Conservation (phyloP, 2,113 vertebrate species). For the Abramis brama region DNA sequence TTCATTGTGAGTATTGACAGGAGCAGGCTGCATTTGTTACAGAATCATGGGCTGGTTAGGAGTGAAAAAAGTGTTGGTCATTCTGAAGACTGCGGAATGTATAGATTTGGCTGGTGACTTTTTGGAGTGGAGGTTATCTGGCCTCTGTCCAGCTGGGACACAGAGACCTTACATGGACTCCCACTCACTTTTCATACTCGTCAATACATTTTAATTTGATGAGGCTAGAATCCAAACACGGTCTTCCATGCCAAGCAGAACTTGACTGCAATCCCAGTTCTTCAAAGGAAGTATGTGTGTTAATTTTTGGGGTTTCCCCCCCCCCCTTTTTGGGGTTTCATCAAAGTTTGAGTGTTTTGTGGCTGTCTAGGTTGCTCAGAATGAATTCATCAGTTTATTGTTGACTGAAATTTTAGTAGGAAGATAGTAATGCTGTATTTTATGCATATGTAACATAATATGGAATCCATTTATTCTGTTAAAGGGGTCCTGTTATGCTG, state of each 20-base stretch:
- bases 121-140: slow-evolving; percentile 47
- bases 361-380: slow-evolving; percentile 68
- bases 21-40: background rate
- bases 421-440: background rate
- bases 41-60: background rate
- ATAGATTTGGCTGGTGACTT: background rate
- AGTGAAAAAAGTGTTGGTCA: background rate
- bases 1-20: background rate
- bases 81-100: background rate
- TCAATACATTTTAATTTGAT: slow-evolving; percentile 57
- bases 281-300: slow-evolving; percentile 58
- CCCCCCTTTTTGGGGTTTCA: slow-evolving; percentile 55
- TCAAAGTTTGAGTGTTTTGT: slow-evolving; percentile 66
- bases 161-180: slow-evolving; percentile 51
- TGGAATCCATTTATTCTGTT: background rate
- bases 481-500: background rate
- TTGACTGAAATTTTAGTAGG: background rate
- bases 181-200: slow-evolving; percentile 51
- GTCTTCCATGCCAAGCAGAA: slow-evolving; percentile 53
- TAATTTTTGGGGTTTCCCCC: too few relatives aligned
- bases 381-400: slow-evolving; percentile 48
- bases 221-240: slow-evolving; percentile 54
- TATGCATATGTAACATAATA: background rate
- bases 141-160: slow-evolving; percentile 55
- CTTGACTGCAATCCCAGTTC: slow-evolving; percentile 60